Evolutionary conservation across 2,888 invertebrate species (phyloP), one percentile per base, ranked within the genome.

Genomic region (Aricia artaxerxes): DNA sequence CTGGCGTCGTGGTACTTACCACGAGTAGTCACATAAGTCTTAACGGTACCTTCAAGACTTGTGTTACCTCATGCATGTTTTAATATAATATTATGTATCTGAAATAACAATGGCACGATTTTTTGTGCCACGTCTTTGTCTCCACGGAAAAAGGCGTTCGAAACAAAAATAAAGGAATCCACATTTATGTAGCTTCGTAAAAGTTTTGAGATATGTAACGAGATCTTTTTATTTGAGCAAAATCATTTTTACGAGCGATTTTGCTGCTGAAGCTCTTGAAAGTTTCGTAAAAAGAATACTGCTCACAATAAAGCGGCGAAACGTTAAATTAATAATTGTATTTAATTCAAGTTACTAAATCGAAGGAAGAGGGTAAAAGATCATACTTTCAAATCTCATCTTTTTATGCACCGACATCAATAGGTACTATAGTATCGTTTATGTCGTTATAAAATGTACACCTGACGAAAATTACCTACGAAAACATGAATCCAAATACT

Each of bases 141-240:
- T 57, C 57, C 57, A 57, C 16, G 57, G 16, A 57, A 57, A 57
- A 57, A 57, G 57, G 57, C 57, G 16, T 57, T 57, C 4, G 57
- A 16, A 57, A 57, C 57, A 57, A 57, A 57, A 57, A 57, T 57
- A 57, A 57, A 77, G 9, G n/a, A 11, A 44, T 13, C n/a, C 60
- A 24, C 73, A 85, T 85, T 24, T 24, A n/a, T 61, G 61, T 24
- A 7, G 61, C n/a, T 61, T 61, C 24, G n/a, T 61, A 61, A 61
- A 61, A 61, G 7, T 61, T 61, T 61, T 24, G 61, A 5, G 24
- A 61, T n/a, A 2, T 61, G 61, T 61, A 61, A 61, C 24, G 7
- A n/a, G 24, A 61, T 61, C n/a, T 61, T 57, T 57, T 61, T 61
- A 61, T n/a, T 61, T 61, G 2, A 61, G 24, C 1, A 61, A n/a